These are phyloP conservation scores for Malacosoma neustria DNA, from an alignment of 2,888 invertebrate species.

Conservation along the genomic window DNA sequence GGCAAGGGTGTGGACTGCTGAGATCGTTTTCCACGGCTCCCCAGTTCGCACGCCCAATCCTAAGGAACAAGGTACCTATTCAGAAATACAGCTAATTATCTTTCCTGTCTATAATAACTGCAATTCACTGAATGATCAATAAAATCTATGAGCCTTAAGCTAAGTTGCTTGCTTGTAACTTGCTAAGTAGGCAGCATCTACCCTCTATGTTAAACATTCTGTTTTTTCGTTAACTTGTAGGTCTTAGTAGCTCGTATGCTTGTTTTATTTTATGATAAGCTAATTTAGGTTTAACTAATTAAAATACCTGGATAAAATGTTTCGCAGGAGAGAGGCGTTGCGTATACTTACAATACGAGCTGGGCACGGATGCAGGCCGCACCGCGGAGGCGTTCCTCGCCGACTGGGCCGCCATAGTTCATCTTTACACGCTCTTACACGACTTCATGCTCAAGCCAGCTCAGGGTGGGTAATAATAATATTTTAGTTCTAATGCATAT, in stretches of 20 bases:
- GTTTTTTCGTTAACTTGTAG: too few relatives aligned
- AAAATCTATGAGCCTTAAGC: too few relatives aligned
- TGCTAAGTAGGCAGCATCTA: too few relatives aligned
- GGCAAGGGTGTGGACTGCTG: constrained; percentile 90
- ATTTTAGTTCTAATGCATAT: not conserved
- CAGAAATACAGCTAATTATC: too few relatives aligned
- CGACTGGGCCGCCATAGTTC: constrained; percentile 95
- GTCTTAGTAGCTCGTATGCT: too few relatives aligned
- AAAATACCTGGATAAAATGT: not conserved
- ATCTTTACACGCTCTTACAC: constrained; percentile 89
- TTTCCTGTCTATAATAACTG: too few relatives aligned
- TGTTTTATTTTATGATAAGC: too few relatives aligned
- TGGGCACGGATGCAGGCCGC: constrained; percentile 88
- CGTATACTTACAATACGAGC: constrained; percentile 92
- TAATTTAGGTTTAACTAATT: too few relatives aligned
- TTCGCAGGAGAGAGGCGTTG: constrained; percentile 84
- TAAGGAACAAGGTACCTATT: constrained; percentile 83
- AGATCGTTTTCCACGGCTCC: constrained; percentile 90
- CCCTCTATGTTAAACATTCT: too few relatives aligned
- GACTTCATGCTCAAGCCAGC: constrained; percentile 87
- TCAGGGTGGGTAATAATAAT: constrained; percentile 77
- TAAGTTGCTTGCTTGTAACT: too few relatives aligned
- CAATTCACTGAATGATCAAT: too few relatives aligned
- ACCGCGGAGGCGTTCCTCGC: constrained; percentile 90
- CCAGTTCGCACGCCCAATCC: constrained; percentile 86